These are phyloP conservation scores for Meteorus cinctellus DNA, from an alignment of 2,888 invertebrate genomes.

Conservation along the genomic window DNA sequence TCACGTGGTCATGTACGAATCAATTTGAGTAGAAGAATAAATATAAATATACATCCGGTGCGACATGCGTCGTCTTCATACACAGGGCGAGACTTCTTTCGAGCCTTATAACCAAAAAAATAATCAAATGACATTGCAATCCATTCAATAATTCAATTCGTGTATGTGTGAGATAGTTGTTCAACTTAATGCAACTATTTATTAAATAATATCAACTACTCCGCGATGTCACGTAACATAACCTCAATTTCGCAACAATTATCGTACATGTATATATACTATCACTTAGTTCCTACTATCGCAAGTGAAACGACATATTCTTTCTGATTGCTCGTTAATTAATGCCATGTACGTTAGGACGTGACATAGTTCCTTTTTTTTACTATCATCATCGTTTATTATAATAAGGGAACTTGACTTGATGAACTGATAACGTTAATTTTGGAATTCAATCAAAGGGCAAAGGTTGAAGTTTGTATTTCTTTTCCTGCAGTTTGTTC, in stretches of 20 bases:
- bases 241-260: neutral
- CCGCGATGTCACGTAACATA: neutral
- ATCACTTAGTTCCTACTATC: neutral
- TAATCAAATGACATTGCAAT: neutral
- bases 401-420: neutral
- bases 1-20: neutral
- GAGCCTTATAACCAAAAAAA: neutral
- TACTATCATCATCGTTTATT: neutral
- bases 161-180: neutral
- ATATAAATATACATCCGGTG: neutral
- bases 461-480: neutral
- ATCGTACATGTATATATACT: neutral
- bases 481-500: slow-evolving; percentile 3
- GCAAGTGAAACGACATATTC: neutral
- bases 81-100: no score
- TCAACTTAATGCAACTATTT: neutral
- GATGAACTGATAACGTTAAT: neutral
- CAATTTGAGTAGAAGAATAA: neutral
- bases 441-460: neutral
- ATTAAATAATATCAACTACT: neutral
- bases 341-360: neutral
- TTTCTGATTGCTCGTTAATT: neutral
- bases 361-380: neutral
- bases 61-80: no score
- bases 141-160: neutral